Percentiles rank a stretch among this genome's conserved stretches.
phyloP scores from a whole-genome alignment of 2,113 vertebrate genomes.

The Ceratotherium simum region DNA sequence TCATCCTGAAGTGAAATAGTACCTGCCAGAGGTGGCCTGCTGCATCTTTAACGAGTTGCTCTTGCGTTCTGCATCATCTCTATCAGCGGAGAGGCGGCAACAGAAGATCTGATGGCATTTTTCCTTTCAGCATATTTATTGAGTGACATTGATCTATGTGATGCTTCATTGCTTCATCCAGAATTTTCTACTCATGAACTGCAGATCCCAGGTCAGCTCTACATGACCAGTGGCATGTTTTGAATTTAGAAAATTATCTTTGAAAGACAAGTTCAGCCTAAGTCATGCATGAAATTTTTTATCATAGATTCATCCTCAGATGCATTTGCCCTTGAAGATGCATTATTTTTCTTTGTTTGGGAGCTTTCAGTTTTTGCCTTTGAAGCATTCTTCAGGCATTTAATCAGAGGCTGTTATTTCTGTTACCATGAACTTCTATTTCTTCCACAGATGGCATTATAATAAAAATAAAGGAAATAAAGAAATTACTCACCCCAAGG shows the following conservation, averaged over 20 bases:
- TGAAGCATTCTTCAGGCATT: conserved; percentile 50
- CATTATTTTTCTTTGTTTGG: conserved; percentile 58
- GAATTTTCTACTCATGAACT: background rate
- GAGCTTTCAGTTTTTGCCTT: conserved; percentile 54
- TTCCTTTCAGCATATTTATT: background rate
- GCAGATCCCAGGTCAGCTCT: background rate
- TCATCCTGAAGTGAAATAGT: background rate
- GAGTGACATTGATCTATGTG: background rate
- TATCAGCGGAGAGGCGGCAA: background rate
- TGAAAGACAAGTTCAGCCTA: background rate
- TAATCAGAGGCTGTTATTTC: conserved; percentile 69
- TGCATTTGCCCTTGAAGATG: conserved; percentile 67
- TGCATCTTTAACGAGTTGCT: background rate
- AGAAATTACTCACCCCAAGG: conserved; percentile 56
- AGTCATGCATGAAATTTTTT: conserved; percentile 18
- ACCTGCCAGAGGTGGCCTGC: background rate
- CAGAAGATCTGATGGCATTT: background rate
- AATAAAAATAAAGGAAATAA: conserved; percentile 64
- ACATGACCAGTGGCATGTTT: background rate
- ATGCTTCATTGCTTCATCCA: background rate
- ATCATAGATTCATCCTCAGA: conserved; percentile 26
- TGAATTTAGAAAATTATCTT: conserved; percentile 32
- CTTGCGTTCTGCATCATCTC: background rate
- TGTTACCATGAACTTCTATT: conserved; percentile 55
- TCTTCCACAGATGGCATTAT: conserved; percentile 40